Evolutionary conservation across 2,888 invertebrate species (phyloP).

Genomic region (Pardosa pseudoannulata): DNA sequence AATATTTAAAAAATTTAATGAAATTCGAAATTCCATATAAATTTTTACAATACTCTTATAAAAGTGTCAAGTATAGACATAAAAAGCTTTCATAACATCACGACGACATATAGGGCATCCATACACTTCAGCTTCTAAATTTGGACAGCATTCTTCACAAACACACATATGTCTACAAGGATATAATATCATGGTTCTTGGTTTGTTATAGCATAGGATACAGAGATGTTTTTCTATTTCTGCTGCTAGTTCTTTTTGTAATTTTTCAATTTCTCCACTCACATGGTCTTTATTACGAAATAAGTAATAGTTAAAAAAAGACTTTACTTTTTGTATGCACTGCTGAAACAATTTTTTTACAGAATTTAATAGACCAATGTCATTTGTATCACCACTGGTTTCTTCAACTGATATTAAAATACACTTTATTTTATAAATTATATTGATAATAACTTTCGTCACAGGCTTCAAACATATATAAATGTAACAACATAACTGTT

Average conservation of each 20-base stretch:
- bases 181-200: slow-evolving; percentile 33
- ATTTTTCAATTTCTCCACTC: slow-evolving; percentile 26
- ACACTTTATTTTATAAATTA: too few relatives aligned
- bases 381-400: too few relatives aligned
- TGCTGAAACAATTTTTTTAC: neutral
- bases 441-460: too few relatives aligned
- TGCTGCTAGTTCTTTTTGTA: slow-evolving; percentile 32
- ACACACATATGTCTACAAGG: slow-evolving; percentile 61
- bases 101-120: slow-evolving; percentile 55
- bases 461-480: neutral
- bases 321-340: neutral
- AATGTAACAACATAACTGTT: neutral
- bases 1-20: too few relatives aligned
- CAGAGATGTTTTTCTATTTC: slow-evolving; percentile 40
- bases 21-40: neutral
- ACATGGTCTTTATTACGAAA: neutral
- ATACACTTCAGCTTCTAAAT: slow-evolving; percentile 10
- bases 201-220: slow-evolving; percentile 55
- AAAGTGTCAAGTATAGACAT: slow-evolving; percentile 49
- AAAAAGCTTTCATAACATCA: slow-evolving; percentile 23
- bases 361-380: too few relatives aligned
- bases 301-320: neutral
- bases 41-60: neutral
- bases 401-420: too few relatives aligned
- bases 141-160: slow-evolving; percentile 41